A percentile compares a stretch with the other conserved stretches of the same genome.
These are phyloP conservation scores for Drosophila azteca DNA, from an alignment of 1,140 invertebrate genomes.

Conservation along the genomic window DNA sequence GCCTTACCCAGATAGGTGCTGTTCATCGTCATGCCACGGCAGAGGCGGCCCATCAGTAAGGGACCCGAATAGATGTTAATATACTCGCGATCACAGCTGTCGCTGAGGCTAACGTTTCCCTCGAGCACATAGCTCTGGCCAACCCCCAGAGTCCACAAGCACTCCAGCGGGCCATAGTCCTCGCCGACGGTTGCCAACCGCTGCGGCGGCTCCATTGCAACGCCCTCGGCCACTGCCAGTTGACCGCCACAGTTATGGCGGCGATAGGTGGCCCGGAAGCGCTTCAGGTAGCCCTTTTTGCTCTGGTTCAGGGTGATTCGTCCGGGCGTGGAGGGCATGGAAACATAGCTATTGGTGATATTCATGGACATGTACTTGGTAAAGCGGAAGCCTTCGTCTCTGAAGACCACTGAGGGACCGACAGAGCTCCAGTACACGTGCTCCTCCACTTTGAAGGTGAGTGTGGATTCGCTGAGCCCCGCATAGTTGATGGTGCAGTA, in stretches of 20 bases:
- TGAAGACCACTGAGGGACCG: constrained; percentile 21
- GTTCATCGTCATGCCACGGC: constrained; percentile 37
- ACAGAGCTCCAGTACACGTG: constrained; percentile 12
- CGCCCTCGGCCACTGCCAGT: constrained; percentile 27
- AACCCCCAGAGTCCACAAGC: constrained; percentile 39
- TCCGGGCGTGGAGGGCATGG: constrained; percentile 32
- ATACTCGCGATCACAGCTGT: constrained; percentile 69
- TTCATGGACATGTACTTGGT: constrained; percentile 7
- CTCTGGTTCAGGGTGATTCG: constrained; percentile 27
- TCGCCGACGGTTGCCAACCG: background rate
- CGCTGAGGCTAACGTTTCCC: constrained; percentile 52
- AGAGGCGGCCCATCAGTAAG: constrained; percentile 26
- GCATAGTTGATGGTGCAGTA: constrained; percentile 51
- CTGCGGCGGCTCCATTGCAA: constrained; percentile 24
- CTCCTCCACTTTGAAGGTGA: constrained; percentile 54
- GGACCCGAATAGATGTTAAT: constrained; percentile 14
- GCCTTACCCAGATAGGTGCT: constrained; percentile 7
- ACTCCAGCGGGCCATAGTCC: constrained; percentile 50
- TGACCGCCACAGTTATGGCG: constrained; percentile 59
- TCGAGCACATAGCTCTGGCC: constrained; percentile 28
- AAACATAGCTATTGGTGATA: constrained; percentile 27
- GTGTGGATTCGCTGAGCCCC: constrained; percentile 26
- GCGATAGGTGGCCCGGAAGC: constrained; percentile 44
- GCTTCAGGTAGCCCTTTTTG: background rate
- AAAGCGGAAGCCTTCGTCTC: constrained; percentile 9